phyloP scores from a whole-genome alignment of 2,888 invertebrate species.

The Orchestes rusci region DNA sequence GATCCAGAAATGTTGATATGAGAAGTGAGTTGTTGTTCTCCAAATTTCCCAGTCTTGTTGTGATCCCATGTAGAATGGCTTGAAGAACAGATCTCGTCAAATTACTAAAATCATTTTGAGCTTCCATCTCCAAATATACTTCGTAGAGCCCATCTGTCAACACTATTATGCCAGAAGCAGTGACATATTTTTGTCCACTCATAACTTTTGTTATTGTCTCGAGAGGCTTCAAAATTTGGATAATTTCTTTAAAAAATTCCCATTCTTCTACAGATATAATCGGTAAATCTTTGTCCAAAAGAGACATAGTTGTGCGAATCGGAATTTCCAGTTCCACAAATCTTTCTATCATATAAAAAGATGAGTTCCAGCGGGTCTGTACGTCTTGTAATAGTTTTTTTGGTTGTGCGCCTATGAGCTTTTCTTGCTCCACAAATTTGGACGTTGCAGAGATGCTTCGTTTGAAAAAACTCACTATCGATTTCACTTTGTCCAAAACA shows the following conservation, averaged over 20 bases:
- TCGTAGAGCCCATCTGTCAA: constrained; percentile 23
- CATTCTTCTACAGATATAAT: constrained; percentile 25
- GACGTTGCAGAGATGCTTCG: constrained; percentile 18
- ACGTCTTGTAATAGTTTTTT: constrained; percentile 19
- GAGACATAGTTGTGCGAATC: constrained; percentile 17
- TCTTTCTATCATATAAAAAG: constrained; percentile 20
- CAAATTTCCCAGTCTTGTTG: constrained; percentile 18
- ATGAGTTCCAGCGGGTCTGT: constrained; percentile 21
- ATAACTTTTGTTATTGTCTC: constrained; percentile 26
- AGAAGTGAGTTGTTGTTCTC: constrained; percentile 21
- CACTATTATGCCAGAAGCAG: constrained; percentile 26
- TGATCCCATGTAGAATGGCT: constrained; percentile 3
- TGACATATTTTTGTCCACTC: constrained; percentile 24
- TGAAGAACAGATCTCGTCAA: background rate
- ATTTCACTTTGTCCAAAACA: background rate
- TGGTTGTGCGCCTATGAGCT: background rate
- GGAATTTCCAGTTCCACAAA: constrained; percentile 15
- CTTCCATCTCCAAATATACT: background rate
- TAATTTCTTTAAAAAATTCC: constrained; percentile 22
- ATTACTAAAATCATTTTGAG: background rate
- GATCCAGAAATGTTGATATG: constrained; percentile 26
- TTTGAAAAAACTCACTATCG: constrained; percentile 6
- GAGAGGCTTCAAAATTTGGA: constrained; percentile 26
- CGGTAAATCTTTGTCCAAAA: constrained; percentile 9
- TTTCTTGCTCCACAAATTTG: constrained; percentile 33